These are phyloP conservation scores for Apamea epomidion DNA, from an alignment of 2,888 invertebrate genomes.

Conservation along the genomic window DNA sequence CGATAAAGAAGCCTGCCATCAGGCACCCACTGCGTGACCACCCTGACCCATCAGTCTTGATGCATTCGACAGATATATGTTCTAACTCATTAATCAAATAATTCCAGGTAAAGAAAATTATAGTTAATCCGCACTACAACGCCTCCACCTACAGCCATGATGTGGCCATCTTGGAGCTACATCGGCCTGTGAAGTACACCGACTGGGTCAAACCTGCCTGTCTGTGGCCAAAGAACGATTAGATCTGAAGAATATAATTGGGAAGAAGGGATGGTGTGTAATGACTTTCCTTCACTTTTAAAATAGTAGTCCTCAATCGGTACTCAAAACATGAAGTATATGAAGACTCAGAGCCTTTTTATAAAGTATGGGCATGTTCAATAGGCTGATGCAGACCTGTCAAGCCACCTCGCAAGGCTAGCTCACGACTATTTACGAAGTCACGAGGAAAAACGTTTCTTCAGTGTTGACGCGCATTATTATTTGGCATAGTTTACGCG, in stretches of 20 bases:
- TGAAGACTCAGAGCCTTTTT: neutral
- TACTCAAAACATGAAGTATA: neutral
- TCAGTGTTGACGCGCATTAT: neutral
- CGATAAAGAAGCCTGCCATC: neutral
- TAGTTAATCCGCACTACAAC: slow-evolving; percentile 12
- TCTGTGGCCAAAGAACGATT: slow-evolving; percentile 88
- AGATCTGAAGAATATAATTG: slow-evolving; percentile 82
- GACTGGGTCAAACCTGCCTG: slow-evolving; percentile 91
- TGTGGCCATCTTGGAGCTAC: slow-evolving; percentile 88
- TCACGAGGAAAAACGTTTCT: neutral
- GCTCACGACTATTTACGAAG: neutral
- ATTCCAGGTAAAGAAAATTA: slow-evolving; percentile 25
- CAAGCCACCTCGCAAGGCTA: neutral
- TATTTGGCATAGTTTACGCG: neutral
- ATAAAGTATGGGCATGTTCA: neutral
- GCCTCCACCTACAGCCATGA: slow-evolving; percentile 72
- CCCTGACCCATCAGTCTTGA: neutral
- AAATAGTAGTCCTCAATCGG: neutral
- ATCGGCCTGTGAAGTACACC: slow-evolving; percentile 85
- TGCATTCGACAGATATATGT: neutral
- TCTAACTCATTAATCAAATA: neutral
- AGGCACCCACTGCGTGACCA: neutral
- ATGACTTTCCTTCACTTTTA: slow-evolving; percentile 15
- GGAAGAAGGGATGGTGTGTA: slow-evolving; percentile 86
- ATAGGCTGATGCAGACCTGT: neutral